These are phyloP conservation scores for Lithobates pipiens DNA, from an alignment of 2,797 vertebrate species.

Conservation along the genomic window DNA sequence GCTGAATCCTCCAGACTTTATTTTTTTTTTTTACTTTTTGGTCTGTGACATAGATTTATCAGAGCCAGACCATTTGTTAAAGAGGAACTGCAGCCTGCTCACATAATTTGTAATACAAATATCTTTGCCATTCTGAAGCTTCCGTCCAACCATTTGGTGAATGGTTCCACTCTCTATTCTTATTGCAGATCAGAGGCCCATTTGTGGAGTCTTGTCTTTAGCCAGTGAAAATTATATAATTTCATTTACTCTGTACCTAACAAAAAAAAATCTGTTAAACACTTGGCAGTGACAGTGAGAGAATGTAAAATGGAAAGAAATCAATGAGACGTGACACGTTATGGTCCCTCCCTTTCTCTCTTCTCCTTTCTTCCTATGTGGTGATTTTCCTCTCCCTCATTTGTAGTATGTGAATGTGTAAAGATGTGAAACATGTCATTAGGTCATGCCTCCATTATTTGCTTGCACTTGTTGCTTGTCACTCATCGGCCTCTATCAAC, in stretches of 20 bases:
- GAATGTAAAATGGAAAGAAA: conserved; percentile 3
- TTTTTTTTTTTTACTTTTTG: background rate
- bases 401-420: conserved; percentile 1
- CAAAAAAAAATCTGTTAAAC: conserved; percentile 13
- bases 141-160: no score
- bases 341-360: background rate
- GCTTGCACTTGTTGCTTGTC: conserved; percentile 28
- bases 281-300: background rate
- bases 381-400: background rate
- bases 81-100: no score
- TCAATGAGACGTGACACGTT: conserved; percentile 24
- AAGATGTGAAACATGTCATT: conserved; percentile 15
- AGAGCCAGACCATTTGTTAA: background rate
- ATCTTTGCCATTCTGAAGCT: no score
- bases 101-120: no score
- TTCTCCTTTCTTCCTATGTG: background rate
- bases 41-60: conserved; percentile 22
- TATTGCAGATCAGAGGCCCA: no score
- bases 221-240: background rate
- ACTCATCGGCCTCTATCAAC: conserved; percentile 20
- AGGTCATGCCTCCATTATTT: conserved; percentile 17
- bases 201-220: no score
- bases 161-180: no score
- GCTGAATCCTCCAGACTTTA: background rate
- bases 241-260: background rate